Evolutionary conservation across 2,888 invertebrate species (phyloP).

Genomic region (Chromoteleia sp.): DNA sequence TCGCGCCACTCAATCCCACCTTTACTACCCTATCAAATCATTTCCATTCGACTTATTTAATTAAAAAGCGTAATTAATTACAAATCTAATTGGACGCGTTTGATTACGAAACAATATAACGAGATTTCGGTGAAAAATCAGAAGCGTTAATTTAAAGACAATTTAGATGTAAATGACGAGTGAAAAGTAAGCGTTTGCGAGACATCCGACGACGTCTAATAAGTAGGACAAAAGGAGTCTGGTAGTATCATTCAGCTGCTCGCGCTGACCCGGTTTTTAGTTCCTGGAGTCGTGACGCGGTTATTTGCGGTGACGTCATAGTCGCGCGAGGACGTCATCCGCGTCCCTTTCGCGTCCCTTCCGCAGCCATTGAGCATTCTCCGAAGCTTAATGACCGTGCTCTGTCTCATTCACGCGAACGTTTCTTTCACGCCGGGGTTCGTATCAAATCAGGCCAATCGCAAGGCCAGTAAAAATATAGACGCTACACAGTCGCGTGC

Average conservation of each 20-base stretch:
- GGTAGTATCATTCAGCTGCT: slow-evolving; percentile 72
- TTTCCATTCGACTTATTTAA: not conserved
- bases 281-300: slow-evolving; percentile 75
- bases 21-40: no score
- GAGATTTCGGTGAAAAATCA: not conserved
- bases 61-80: no score
- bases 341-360: slow-evolving; percentile 71
- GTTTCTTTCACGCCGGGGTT: slow-evolving; percentile 70
- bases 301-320: slow-evolving; percentile 77
- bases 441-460: slow-evolving; percentile 58
- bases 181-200: slow-evolving; percentile 34
- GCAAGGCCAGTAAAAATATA: slow-evolving; percentile 4
- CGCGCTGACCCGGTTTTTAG: slow-evolving; percentile 76
- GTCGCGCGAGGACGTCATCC: slow-evolving; percentile 76
- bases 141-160: slow-evolving; percentile 1
- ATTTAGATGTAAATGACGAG: slow-evolving; percentile 37
- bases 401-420: slow-evolving; percentile 80
- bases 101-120: not conserved
- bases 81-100: not conserved
- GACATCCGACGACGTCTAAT: slow-evolving; percentile 47
- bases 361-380: slow-evolving; percentile 79
- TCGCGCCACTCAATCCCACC: no score
- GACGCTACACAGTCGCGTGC: not conserved
- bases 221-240: slow-evolving; percentile 66
- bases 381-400: slow-evolving; percentile 80